phyloP scores from a whole-genome alignment of 2,113 vertebrate species.

The Sylvia atricapilla region DNA sequence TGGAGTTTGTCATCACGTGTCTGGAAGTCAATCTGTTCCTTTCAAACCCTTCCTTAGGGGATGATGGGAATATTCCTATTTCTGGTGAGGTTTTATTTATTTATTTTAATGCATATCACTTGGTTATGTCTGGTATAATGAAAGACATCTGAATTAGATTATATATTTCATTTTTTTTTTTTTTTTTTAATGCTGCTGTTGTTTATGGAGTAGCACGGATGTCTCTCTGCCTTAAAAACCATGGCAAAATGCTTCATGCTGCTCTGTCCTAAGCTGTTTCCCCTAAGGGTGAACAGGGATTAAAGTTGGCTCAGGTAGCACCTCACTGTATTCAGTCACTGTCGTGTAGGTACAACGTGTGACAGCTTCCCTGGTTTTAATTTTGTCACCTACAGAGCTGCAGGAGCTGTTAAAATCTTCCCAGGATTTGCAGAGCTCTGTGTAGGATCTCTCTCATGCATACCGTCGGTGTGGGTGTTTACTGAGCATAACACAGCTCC shows the following conservation, averaged over 20 bases:
- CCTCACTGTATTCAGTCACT: neutral
- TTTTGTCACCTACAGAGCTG: neutral
- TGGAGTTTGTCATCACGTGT: neutral
- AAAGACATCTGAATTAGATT: neutral
- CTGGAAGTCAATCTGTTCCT: neutral
- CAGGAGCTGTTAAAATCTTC: neutral
- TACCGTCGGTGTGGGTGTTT: conserved; percentile 34
- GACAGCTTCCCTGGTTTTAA: neutral
- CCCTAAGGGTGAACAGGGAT: rapidly evolving
- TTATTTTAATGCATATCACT: neutral
- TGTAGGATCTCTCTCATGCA: conserved; percentile 18
- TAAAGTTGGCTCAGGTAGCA: neutral
- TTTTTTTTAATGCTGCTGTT: neutral
- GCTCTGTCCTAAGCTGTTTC: neutral
- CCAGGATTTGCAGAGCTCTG: neutral
- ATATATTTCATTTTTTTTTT: neutral
- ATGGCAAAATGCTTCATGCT: neutral
- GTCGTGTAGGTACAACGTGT: neutral
- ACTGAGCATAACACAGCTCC: conserved; percentile 44
- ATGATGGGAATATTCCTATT: neutral
- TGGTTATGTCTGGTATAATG: neutral
- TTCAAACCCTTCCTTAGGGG: neutral
- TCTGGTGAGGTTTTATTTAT: neutral
- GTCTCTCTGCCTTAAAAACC: neutral
- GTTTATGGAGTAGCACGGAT: neutral